Conservation (phyloP, 2,113 vertebrate species). For the Lethenteron camtschaticum region DNA sequence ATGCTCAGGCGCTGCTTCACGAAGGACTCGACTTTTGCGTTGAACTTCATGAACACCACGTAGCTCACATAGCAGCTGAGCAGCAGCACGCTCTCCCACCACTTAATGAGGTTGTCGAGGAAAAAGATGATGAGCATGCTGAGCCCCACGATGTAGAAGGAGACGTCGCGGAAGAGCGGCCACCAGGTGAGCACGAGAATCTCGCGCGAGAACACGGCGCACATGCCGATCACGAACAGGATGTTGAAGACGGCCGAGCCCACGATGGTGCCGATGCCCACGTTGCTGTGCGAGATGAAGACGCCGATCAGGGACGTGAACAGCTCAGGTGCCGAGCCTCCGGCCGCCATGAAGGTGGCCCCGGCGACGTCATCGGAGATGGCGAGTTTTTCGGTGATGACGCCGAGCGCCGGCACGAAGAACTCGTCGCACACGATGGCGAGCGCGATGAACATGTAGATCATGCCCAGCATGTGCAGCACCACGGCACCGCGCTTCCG, state of each 20-base stretch:
- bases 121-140: conserved; percentile 91
- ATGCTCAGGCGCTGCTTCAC: conserved; percentile 26
- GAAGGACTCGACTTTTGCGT: conserved; percentile 46
- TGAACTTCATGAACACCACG: conserved; percentile 96
- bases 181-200: conserved; percentile 13
- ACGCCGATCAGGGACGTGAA: conserved; percentile 39
- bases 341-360: conserved; percentile 38
- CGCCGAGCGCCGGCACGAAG: conserved; percentile 85
- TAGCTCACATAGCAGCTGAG: conserved; percentile 51
- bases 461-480: conserved; percentile 79
- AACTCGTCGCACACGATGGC: conserved; percentile 96
- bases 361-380: conserved; percentile 25
- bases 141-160: conserved; percentile 27
- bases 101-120: conserved; percentile 72
- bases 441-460: conserved; percentile 98
- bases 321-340: conserved; percentile 37
- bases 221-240: conserved; percentile 34
- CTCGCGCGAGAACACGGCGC: conserved; percentile 34
- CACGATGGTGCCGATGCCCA: conserved; percentile 34
- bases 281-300: conserved; percentile 36
- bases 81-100: conserved; percentile 67
- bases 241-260: conserved; percentile 43
- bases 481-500: conserved; percentile 54
- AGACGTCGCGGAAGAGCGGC: conserved; percentile 5
- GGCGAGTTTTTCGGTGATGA: conserved; percentile 63